Evolutionary conservation across 1,140 invertebrate species (phyloP).

Genomic region (Drosophila novamexicana): DNA sequence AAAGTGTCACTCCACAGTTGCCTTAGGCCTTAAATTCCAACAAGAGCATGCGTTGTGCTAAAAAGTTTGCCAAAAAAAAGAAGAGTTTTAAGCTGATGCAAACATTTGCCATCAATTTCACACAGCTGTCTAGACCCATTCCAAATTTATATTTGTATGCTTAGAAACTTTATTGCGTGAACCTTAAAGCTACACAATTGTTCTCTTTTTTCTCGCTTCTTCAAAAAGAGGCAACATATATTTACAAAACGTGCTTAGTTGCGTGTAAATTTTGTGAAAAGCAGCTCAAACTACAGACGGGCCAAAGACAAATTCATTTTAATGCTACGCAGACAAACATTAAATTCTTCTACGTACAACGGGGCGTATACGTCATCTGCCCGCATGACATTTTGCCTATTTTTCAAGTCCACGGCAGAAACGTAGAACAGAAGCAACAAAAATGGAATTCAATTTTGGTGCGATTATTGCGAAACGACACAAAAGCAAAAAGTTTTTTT

Average conservation of each 20-base stretch:
- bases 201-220: background rate
- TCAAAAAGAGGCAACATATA: background rate
- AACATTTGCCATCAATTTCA: too few relatives aligned
- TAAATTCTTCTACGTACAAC: slow-evolving; percentile 34
- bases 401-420: slow-evolving; percentile 57
- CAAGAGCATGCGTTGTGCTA: too few relatives aligned
- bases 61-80: too few relatives aligned
- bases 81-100: too few relatives aligned
- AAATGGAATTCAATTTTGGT: slow-evolving; percentile 64
- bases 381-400: slow-evolving; percentile 66
- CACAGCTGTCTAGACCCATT: too few relatives aligned
- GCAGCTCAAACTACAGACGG: slow-evolving; percentile 5
- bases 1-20: too few relatives aligned
- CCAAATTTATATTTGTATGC: too few relatives aligned
- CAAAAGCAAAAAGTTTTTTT: slow-evolving; percentile 46
- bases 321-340: slow-evolving; percentile 27
- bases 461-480: slow-evolving; percentile 59
- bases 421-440: slow-evolving; percentile 5
- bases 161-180: background rate
- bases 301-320: slow-evolving; percentile 63
- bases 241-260: background rate
- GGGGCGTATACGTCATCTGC: slow-evolving; percentile 64
- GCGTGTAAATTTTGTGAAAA: too few relatives aligned
- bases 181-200: background rate
- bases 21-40: too few relatives aligned